Base-by-base conservation (phyloP, 2,113 vertebrate species). In the Chauna torquata region DNA sequence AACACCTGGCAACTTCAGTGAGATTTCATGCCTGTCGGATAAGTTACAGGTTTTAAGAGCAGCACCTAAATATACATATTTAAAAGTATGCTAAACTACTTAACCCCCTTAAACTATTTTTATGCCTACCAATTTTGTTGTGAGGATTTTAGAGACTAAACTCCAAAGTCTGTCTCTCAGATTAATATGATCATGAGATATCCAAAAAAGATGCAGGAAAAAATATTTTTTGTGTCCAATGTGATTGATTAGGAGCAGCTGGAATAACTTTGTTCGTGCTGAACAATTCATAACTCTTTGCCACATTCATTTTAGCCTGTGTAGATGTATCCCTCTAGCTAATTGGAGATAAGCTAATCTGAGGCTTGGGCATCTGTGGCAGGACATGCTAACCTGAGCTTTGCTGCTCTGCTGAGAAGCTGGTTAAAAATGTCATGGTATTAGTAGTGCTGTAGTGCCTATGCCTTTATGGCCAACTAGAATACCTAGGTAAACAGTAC, bases 401-500 rank as follows among this genome's bases (percentile, higher is more conserved):
- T 50, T 77, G 66, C 57, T 71, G 62, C 12, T 72, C 11, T 76
- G 22, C 38, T 38, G 42, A 59, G 66, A 54, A 52, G 12, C 36
- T 88, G 79, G 52, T 22, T 40, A 30, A 78, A 69, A 86, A 13
- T 50, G 8, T 52, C 14, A 8, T 62, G 42, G 3, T 47, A 1
- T 28, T 76, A 23, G 55, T 49, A 38, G 25, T 28, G 44, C 3
- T 66, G 13, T 54, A 64, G 30, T 0, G 0, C 32, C 1, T 14
- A 4, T 57, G 8, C 38, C 55, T 61, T 71, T 20, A 6, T 62
- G 32, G 57, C 30, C 55, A 58, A 0, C 17, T 65, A 6, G 32
- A 47, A 38, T 54, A 17, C 4, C 3, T 4, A 7, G 47, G 42
- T 25, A 76, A 66, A 36, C 65, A 54, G 58, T 58, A 61, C 7